phyloP scores from a whole-genome alignment of 1,140 invertebrate genomes.

The Dendrolimus kikuchii region DNA sequence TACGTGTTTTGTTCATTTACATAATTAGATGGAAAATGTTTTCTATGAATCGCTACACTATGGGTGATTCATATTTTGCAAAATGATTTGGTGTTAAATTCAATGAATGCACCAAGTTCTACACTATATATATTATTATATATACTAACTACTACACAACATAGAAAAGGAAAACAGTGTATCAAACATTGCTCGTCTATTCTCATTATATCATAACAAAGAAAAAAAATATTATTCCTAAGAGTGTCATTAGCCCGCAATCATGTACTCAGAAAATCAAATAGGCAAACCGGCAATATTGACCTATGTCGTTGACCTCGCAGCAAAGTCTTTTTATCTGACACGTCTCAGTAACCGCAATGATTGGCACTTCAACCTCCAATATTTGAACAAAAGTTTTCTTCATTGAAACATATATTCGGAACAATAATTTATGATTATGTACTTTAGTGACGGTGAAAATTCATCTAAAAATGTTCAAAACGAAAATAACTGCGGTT shows the following conservation, averaged over 20 bases:
- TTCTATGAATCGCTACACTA: no score
- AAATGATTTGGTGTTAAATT: neutral
- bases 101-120: no score
- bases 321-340: slow-evolving; percentile 23
- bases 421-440: no score
- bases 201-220: neutral
- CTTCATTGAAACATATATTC: slow-evolving; percentile 9
- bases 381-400: slow-evolving; percentile 13
- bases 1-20: no score
- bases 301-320: slow-evolving; percentile 25
- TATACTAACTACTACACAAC: no score
- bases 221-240: slow-evolving; percentile 1
- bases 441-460: no score
- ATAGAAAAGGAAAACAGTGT: neutral
- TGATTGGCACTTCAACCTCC: slow-evolving; percentile 29
- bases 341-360: slow-evolving; percentile 27
- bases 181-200: neutral
- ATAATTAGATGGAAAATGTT: no score
- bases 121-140: no score
- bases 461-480: no score
- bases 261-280: slow-evolving; percentile 14
- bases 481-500: no score
- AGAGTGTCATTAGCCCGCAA: slow-evolving; percentile 7
- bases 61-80: no score
- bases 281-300: slow-evolving; percentile 17